Evolutionary conservation across 2,888 invertebrate species (phyloP).

Genomic region (Acanthosoma haemorrhoidale): DNA sequence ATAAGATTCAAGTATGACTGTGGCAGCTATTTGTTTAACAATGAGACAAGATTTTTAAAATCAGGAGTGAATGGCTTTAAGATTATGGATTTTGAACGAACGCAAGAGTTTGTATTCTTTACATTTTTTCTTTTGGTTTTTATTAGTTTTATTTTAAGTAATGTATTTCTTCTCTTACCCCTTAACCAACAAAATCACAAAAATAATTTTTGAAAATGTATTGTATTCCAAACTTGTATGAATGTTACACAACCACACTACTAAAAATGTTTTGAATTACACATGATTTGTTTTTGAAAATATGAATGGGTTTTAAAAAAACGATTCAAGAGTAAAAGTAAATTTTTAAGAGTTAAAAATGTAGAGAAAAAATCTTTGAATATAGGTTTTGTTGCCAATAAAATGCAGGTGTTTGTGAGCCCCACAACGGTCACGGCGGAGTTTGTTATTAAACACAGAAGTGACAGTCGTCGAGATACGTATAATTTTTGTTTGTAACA

Average conservation of each 20-base stretch:
- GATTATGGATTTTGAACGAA: not conserved
- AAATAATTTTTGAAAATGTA: not conserved
- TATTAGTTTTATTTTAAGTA: not conserved
- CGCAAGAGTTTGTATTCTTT: not conserved
- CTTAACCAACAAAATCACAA: constrained; percentile 5
- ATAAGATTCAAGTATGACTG: constrained; percentile 9
- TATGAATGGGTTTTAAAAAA: constrained; percentile 10
- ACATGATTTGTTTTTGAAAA: constrained; percentile 3
- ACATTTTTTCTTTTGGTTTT: not conserved
- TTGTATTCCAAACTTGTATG: constrained; percentile 11
- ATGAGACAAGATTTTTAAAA: not conserved
- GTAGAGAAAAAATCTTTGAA: constrained; percentile 35
- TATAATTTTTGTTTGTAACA: constrained; percentile 19
- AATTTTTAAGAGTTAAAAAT: constrained; percentile 25
- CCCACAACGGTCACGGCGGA: constrained; percentile 18
- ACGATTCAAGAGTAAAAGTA: constrained; percentile 7
- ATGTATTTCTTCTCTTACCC: not conserved
- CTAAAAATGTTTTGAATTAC: constrained; percentile 10
- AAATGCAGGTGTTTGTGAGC: constrained; percentile 40
- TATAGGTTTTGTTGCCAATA: constrained; percentile 37
- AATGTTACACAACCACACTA: not conserved
- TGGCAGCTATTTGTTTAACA: not conserved
- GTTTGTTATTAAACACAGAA: not conserved
- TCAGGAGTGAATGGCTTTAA: not conserved
- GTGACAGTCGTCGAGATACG: constrained; percentile 22